These are phyloP conservation scores for Biston betularia DNA, from an alignment of 2,888 invertebrate genomes.

Conservation along the genomic window DNA sequence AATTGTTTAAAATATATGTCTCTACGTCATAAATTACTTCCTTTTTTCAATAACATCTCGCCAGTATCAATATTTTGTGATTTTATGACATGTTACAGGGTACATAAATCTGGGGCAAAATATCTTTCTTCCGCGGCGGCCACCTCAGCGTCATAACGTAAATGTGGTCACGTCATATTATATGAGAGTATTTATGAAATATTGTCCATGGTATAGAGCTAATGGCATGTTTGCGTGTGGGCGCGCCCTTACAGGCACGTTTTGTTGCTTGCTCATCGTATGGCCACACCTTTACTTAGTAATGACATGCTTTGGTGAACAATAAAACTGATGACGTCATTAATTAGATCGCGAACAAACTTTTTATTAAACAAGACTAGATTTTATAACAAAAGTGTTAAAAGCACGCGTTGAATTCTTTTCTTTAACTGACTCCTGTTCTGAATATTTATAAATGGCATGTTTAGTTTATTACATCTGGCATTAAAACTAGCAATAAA, in stretches of 20 bases:
- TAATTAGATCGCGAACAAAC: constrained; percentile 26
- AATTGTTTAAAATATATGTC: neutral
- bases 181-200: constrained; percentile 73
- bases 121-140: constrained; percentile 64
- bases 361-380: neutral
- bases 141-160: constrained; percentile 72
- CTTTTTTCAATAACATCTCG: constrained; percentile 36
- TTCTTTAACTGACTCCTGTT: constrained; percentile 18
- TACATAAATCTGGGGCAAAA: constrained; percentile 44
- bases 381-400: neutral
- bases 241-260: constrained; percentile 62
- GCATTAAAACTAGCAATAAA: constrained; percentile 30
- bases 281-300: constrained; percentile 59
- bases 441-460: constrained; percentile 6
- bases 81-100: constrained; percentile 54
- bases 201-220: constrained; percentile 63
- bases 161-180: constrained; percentile 77
- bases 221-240: constrained; percentile 80
- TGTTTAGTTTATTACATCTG: constrained; percentile 8
- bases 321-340: constrained; percentile 49
- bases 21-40: constrained; percentile 10
- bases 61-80: constrained; percentile 33
- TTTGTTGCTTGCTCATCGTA: constrained; percentile 51
- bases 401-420: constrained; percentile 38
- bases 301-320: constrained; percentile 45